phyloP scores from a whole-genome alignment of 1,140 invertebrate genomes.

The Venturia canescens region DNA sequence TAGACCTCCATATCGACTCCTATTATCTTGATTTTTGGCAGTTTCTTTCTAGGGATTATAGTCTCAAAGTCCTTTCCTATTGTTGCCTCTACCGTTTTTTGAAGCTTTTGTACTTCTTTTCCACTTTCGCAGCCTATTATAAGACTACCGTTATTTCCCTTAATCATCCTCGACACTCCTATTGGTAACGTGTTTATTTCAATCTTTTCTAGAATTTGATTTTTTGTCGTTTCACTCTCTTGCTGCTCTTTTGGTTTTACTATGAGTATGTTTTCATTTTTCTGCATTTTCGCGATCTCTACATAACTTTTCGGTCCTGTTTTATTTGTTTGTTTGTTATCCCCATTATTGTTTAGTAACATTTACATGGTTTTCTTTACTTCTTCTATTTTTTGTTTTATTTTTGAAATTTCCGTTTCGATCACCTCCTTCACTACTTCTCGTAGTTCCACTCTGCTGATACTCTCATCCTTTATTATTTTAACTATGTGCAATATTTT shows the following conservation, averaged over 20 bases:
- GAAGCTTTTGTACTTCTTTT: background rate
- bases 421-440: background rate
- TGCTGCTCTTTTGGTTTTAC: conserved; percentile 9
- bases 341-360: background rate
- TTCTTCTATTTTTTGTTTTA: conserved; percentile 14
- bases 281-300: background rate
- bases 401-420: background rate
- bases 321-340: background rate
- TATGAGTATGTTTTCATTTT: background rate
- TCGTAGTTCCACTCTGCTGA: background rate
- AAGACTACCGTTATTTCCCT: conserved; percentile 16
- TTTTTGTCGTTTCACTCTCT: conserved; percentile 8
- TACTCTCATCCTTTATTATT: background rate
- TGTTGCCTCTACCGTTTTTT: conserved; percentile 5
- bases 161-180: conserved; percentile 15
- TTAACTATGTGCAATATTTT: background rate
- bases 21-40: background rate
- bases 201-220: background rate
- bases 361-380: background rate
- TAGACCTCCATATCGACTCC: background rate
- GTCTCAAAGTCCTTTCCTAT: conserved; percentile 4
- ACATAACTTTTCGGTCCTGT: background rate
- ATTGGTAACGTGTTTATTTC: conserved; percentile 20
- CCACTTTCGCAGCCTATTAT: conserved; percentile 32
- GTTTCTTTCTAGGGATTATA: background rate